phyloP scores from a whole-genome alignment of 2,797 vertebrate genomes.

The Cynodonichthys magdalenae region DNA sequence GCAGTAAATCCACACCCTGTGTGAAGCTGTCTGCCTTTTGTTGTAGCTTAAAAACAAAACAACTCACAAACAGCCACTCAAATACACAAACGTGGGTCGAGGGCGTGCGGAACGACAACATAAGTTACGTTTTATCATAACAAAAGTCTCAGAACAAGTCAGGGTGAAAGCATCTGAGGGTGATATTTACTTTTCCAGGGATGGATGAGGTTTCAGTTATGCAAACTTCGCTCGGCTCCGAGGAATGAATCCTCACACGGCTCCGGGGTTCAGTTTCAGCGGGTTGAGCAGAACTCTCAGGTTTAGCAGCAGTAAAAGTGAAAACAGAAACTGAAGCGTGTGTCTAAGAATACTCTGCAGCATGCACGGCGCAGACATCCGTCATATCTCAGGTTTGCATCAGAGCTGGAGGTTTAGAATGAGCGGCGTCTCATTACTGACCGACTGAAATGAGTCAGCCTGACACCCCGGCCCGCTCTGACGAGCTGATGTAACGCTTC shows the following conservation, averaged over 20 bases:
- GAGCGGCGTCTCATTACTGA: constrained; percentile 29
- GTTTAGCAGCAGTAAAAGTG: background rate
- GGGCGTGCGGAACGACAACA: background rate
- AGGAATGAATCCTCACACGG: constrained; percentile 10
- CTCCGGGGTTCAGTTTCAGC: background rate
- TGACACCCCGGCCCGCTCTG: constrained; percentile 11
- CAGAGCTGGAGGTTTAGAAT: constrained; percentile 23
- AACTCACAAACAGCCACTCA: constrained; percentile 9
- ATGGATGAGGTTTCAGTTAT: constrained; percentile 17
- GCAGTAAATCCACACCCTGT: background rate
- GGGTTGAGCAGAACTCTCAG: background rate
- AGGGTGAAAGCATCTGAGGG: constrained; percentile 10
- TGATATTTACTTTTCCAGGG: constrained; percentile 36
- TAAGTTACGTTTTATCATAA: constrained; percentile 19
- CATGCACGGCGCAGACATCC: background rate
- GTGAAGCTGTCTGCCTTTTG: background rate
- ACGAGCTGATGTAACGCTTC: constrained; percentile 43
- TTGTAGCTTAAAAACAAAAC: constrained; percentile 2
- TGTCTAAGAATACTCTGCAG: background rate
- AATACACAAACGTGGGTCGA: background rate
- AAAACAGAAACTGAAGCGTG: background rate
- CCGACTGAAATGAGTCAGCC: constrained; percentile 30
- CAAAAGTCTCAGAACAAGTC: constrained; percentile 30
- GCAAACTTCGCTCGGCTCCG: constrained; percentile 17
- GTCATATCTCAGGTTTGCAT: background rate